A percentile compares a stretch with the other conserved stretches of the same genome.
Conservation (phyloP, 2,113 vertebrate species). For the Notarius quadriscutis region DNA sequence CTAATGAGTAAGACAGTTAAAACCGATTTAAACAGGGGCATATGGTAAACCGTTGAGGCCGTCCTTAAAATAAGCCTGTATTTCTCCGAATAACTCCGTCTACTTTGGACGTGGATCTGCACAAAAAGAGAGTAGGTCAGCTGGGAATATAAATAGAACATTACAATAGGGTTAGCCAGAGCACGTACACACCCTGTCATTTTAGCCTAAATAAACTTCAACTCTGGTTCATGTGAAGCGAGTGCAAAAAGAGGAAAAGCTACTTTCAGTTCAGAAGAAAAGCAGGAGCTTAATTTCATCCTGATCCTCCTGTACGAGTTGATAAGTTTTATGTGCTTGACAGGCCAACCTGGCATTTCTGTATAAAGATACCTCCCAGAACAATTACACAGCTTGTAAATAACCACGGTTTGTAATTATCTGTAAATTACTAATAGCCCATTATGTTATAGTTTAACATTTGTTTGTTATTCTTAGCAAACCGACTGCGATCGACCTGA, state of each 20-base stretch:
- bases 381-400: not conserved
- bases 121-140: constrained; percentile 21
- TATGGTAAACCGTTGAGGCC: not conserved
- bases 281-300: not conserved
- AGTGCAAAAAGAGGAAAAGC: constrained; percentile 6
- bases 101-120: not conserved
- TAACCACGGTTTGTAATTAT: not conserved
- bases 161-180: constrained; percentile 34
- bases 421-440: not conserved
- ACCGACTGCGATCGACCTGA: too few relatives aligned
- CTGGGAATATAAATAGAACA: constrained; percentile 34
- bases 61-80: not conserved
- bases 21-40: not conserved
- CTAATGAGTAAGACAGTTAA: not conserved
- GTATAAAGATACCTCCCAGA: not conserved
- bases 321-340: not conserved
- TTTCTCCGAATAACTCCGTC: not conserved
- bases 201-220: constrained; percentile 40
- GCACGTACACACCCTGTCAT: constrained; percentile 40
- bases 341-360: not conserved
- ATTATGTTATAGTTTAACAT: not conserved
- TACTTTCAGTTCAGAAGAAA: not conserved
- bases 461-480: not conserved
- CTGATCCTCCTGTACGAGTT: not conserved
- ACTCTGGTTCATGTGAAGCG: constrained; percentile 10